phyloP scores from a whole-genome alignment of 1,140 invertebrate genomes.

The Trigoniulus corallinus region DNA sequence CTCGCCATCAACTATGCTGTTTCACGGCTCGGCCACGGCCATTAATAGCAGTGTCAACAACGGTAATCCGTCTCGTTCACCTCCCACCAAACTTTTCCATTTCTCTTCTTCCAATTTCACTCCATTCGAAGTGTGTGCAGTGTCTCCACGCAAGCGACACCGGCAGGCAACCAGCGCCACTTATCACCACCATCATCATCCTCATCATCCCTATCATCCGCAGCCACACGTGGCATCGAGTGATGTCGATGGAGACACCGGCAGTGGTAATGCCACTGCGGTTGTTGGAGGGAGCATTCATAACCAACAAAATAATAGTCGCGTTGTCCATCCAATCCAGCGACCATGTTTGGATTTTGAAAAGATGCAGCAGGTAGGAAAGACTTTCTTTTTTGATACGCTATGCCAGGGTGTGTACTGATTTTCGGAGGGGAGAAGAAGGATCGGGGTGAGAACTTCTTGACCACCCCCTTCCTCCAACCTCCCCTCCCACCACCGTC shows the following conservation, averaged over 20 bases:
- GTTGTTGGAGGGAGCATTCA: conserved; percentile 6
- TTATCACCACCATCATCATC: conserved; percentile 8
- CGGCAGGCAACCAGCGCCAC: conserved; percentile 12
- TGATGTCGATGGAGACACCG: conserved; percentile 8
- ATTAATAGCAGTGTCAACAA: neutral
- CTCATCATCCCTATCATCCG: conserved; percentile 14
- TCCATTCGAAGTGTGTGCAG: conserved; percentile 21
- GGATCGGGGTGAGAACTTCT: too few species aligned
- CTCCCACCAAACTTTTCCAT: conserved; percentile 54
- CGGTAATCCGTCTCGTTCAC: conserved; percentile 36
- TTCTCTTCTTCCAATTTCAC: conserved; percentile 19
- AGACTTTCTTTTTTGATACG: too few species aligned
- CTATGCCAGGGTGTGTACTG: too few species aligned
- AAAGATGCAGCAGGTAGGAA: conserved; percentile 79
- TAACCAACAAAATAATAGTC: neutral
- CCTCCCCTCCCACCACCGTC: too few species aligned
- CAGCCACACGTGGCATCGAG: conserved; percentile 18
- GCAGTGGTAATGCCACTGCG: conserved; percentile 1
- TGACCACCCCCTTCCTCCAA: too few species aligned
- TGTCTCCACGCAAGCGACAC: conserved; percentile 24
- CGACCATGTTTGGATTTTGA: conserved; percentile 85
- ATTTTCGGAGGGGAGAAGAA: too few species aligned
- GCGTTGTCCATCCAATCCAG: too few species aligned
- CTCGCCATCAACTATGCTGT: neutral
- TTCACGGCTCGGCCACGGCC: neutral